A percentile compares a stretch with the other conserved stretches of the same genome.
Conservation (phyloP, 2,888 invertebrate species). For the Resseliella maxima region DNA sequence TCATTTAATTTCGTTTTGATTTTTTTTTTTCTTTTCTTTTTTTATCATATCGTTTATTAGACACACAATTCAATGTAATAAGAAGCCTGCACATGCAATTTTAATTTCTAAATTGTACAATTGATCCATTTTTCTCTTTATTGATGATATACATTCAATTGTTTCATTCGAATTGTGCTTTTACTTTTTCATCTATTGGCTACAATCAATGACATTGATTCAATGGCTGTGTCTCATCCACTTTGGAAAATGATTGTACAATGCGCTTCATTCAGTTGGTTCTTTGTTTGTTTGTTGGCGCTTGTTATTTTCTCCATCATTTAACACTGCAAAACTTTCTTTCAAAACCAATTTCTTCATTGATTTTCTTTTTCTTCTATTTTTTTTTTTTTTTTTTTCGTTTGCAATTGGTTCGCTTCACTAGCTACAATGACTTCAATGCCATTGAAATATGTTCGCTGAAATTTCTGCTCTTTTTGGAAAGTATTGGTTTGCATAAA, state of each 20-base stretch:
- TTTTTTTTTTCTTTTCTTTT: neutral
- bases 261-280: neutral
- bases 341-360: conserved; percentile 51
- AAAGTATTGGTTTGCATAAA: conserved; percentile 16
- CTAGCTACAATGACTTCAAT: neutral
- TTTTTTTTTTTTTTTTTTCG: neutral
- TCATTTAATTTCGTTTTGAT: neutral
- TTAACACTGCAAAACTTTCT: conserved; percentile 13
- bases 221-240: neutral
- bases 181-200: too few species aligned
- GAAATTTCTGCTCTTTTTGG: neutral
- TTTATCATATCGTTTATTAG: neutral
- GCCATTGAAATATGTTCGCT: neutral
- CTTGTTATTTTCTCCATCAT: conserved; percentile 50
- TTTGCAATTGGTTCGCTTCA: neutral
- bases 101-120: too few species aligned
- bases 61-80: too few species aligned
- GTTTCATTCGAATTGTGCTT: too few species aligned
- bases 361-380: neutral
- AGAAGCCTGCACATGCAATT: too few species aligned
- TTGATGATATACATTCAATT: too few species aligned
- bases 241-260: too few species aligned
- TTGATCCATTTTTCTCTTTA: neutral
- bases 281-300: conserved; percentile 23
- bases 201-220: neutral